Percentiles rank a stretch among this genome's conserved stretches.
Conservation (phyloP, 2,113 vertebrate species). For the Loxodonta africana region DNA sequence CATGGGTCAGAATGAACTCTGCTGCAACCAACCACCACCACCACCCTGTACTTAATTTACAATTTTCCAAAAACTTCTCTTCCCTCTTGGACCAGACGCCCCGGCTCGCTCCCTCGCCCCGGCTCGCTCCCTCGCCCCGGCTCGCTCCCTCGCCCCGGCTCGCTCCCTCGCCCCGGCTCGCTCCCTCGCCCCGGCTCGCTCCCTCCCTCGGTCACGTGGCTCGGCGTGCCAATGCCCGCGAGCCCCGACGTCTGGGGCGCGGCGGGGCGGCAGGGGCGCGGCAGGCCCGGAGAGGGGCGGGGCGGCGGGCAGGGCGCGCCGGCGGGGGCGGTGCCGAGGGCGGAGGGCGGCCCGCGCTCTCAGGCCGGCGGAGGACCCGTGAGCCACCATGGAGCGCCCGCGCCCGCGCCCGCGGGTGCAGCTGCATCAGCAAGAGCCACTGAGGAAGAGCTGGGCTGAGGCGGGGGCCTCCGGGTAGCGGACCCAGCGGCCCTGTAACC, state of each 20-base stretch:
- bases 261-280: neutral
- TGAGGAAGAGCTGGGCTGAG: neutral
- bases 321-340: neutral
- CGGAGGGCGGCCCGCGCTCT: neutral
- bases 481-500: neutral
- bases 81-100: too few relatives aligned
- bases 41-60: neutral
- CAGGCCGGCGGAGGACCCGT: neutral
- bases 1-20: too few relatives aligned
- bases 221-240: rapidly evolving
- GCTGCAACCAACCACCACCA: too few relatives aligned
- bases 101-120: too few relatives aligned
- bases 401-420: neutral
- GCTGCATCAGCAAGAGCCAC: neutral
- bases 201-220: neutral
- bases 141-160: neutral
- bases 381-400: constrained; percentile 18
- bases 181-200: neutral
- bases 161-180: neutral
- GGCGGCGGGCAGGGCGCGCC: neutral
- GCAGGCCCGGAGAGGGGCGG: neutral
- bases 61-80: neutral
- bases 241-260: neutral
- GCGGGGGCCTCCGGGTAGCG: neutral
- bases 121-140: neutral